Evolutionary conservation across 1,140 invertebrate genomes (phyloP).

Genomic region (Chionoecetes opilio): DNA sequence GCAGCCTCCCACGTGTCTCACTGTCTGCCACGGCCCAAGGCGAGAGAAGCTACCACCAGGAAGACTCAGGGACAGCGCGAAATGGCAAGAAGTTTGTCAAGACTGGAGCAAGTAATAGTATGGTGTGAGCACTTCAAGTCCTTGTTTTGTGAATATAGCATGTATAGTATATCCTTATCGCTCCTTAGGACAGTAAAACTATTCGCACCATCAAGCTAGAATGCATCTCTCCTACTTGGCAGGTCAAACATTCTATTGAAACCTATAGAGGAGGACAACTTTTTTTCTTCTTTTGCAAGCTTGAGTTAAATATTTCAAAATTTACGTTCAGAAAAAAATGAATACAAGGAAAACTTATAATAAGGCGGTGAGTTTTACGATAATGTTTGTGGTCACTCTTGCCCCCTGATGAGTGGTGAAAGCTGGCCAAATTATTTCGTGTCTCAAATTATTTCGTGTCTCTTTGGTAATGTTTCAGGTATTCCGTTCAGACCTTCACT

Average conservation of each 20-base stretch:
- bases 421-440: too few species aligned
- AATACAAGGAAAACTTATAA: not conserved
- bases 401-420: not conserved
- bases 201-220: not conserved
- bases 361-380: not conserved
- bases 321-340: not conserved
- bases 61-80: not conserved
- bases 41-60: not conserved
- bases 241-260: not conserved
- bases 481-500: too few species aligned
- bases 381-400: not conserved
- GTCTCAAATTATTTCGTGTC: too few species aligned
- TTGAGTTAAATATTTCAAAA: not conserved
- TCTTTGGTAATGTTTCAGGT: too few species aligned
- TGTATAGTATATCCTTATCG: not conserved
- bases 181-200: not conserved
- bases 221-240: not conserved
- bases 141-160: not conserved
- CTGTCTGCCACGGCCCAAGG: not conserved
- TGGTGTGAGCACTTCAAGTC: too few species aligned
- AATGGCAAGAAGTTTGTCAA: not conserved
- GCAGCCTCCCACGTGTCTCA: not conserved
- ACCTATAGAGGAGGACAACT: not conserved
- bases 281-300: not conserved
- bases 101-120: too few species aligned